Percentiles rank a stretch among this genome's conserved stretches.
These are phyloP conservation scores for Drosophila pseudoobscura DNA, from an alignment of 1,140 invertebrate genomes.

Conservation along the genomic window DNA sequence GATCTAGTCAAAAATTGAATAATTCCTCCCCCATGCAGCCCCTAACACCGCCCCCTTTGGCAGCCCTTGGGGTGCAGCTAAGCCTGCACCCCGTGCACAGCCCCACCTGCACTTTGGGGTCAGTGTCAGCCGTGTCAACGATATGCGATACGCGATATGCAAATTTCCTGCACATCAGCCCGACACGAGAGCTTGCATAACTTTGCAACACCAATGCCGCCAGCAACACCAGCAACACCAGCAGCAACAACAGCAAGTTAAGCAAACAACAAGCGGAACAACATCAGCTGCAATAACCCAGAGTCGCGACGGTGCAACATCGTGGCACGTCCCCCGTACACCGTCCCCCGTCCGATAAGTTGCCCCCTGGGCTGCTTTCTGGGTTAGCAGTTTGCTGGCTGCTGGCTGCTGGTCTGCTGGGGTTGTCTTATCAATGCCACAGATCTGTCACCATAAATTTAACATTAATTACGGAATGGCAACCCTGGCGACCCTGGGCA, in stretches of 20 bases:
- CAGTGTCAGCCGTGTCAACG: constrained; percentile 72
- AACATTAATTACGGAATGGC: constrained; percentile 48
- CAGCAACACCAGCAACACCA: too few relatives aligned
- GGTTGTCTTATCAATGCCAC: constrained; percentile 41
- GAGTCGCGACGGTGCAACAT: not conserved
- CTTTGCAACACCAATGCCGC: constrained; percentile 37
- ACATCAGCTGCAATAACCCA: constrained; percentile 31
- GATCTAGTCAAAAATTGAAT: constrained; percentile 45
- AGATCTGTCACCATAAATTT: constrained; percentile 60
- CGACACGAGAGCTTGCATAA: constrained; percentile 69
- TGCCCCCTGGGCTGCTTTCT: constrained; percentile 16
- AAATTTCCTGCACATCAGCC: constrained; percentile 47
- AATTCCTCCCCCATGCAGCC: not conserved
- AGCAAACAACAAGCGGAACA: constrained; percentile 1
- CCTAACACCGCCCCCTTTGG: not conserved
- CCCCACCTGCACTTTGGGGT: constrained; percentile 39
- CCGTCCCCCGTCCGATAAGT: constrained; percentile 6
- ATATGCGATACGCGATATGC: constrained; percentile 72
- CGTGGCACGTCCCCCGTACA: constrained; percentile 5
- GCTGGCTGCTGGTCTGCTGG: not conserved
- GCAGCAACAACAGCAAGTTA: not conserved
- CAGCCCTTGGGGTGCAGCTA: not conserved
- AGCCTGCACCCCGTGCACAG: not conserved
- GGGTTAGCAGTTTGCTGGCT: constrained; percentile 14
- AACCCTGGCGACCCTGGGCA: too few relatives aligned